Base-by-base conservation (phyloP, 2,888 invertebrate species). In the Luperina testacea region DNA sequence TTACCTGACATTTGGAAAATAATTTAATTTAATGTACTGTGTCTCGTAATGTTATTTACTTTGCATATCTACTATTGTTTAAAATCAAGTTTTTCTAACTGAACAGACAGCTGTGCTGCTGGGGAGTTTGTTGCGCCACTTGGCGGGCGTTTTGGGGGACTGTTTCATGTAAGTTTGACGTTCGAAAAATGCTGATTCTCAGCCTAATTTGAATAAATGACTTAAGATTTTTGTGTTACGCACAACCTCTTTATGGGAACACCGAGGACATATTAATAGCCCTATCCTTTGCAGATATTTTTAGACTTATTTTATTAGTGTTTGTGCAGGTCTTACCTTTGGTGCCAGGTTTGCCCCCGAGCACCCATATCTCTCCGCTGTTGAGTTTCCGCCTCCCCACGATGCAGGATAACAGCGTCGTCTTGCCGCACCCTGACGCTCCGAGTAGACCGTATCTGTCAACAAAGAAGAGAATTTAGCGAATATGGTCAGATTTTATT, bases 341-440 rank as follows among this genome's bases (percentile, higher is more conserved):
- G 1, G 98, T 98, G 6, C 99, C 99, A 0, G 99, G 99, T 90
- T 98, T 98, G 42, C 98, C 98, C 0, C 99, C 99, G 75, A 99
- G 97, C 61, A 99, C 99, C 97, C 98, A 98, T 88, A 99, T 98
- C 93, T 98, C 98, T 8, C 99, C 99, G 4, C 98, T 97, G 95
- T 99, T 98, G 74, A 99, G 96, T 90, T 98, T 97, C 90, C 99
- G 97, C 76, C 99, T 97, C 7, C 99, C 99, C 42, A 99, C 99
- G 91, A 99, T 98, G 95, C 99, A 99, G 70, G 99, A 98, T 8
- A 99, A 97, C 24, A 99, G 97, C 0, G 99, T 99, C 5, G 99
- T 99, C 96, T 99, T 99, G n/a, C 99, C 99, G 94, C 99, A 99
- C 57, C 99, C 99, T 82, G 99, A 99, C 13, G 99, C 99, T 45